Evolutionary conservation across 2,888 invertebrate species (phyloP).

Genomic region (Heteromyza rotundicornis): DNA sequence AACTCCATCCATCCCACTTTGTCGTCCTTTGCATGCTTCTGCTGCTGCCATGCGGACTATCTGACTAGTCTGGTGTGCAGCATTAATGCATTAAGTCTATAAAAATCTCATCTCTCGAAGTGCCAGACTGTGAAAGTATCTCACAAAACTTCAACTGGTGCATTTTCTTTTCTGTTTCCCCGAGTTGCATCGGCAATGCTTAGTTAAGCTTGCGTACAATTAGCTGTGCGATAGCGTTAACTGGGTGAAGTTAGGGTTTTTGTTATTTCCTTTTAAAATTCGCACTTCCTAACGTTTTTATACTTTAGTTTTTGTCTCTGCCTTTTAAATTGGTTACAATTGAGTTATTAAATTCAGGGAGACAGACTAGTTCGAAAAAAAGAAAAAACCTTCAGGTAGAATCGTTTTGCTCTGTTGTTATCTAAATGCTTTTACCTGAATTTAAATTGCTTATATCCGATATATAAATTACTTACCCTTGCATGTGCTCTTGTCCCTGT

Average conservation of each 20-base stretch:
- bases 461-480: slow-evolving; percentile 14
- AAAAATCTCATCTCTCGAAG: neutral
- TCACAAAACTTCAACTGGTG: neutral
- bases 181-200: neutral
- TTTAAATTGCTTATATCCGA: slow-evolving; percentile 10
- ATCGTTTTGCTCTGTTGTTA: neutral
- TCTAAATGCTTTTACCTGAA: neutral
- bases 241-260: slow-evolving; percentile 8
- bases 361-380: too few relatives aligned
- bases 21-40: too few relatives aligned
- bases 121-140: slow-evolving; percentile 7
- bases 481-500: slow-evolving; percentile 10
- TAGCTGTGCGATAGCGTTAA: slow-evolving; percentile 11
- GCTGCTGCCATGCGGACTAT: too few relatives aligned
- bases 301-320: neutral
- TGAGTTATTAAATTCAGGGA: too few relatives aligned
- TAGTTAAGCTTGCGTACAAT: slow-evolving; percentile 10
- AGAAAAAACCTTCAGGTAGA: neutral
- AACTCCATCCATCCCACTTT: too few relatives aligned
- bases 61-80: neutral
- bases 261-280: neutral
- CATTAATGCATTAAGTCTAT: slow-evolving; percentile 2
- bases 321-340: too few relatives aligned
- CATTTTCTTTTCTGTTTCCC: neutral
- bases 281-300: neutral